Percentiles rank a stretch among this genome's conserved stretches.
phyloP scores from a whole-genome alignment of 2,113 vertebrate species.

The Cyanoramphus novaezelandiae region DNA sequence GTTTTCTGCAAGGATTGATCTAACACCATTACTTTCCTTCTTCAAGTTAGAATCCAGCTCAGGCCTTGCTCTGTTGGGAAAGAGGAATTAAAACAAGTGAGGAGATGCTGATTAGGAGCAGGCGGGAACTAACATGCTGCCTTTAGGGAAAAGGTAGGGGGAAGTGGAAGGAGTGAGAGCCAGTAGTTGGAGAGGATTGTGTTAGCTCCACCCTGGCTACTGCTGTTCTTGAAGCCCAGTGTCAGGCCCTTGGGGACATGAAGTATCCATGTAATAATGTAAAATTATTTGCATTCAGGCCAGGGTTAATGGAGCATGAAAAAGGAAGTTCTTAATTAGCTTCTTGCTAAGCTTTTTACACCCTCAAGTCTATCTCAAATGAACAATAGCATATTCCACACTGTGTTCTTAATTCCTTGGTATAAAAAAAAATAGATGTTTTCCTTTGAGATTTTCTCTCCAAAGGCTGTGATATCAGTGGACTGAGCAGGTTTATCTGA shows the following conservation, averaged over 20 bases:
- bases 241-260: not conserved
- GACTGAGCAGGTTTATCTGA: not conserved
- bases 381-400: not conserved
- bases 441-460: not conserved
- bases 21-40: not conserved
- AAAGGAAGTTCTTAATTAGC: not conserved
- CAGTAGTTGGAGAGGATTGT: accelerated
- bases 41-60: not conserved
- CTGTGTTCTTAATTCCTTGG: not conserved
- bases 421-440: not conserved
- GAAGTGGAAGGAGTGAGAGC: not conserved
- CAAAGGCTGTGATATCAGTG: not conserved
- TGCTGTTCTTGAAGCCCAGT: not conserved
- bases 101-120: not conserved
- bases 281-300: not conserved
- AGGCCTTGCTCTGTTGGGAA: not conserved
- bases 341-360: not conserved
- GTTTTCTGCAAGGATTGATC: not conserved
- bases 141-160: not conserved
- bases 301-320: not conserved
- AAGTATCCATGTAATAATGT: not conserved
- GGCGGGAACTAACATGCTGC: not conserved
- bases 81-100: not conserved
- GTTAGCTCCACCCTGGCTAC: not conserved
- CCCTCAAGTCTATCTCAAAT: not conserved